phyloP scores from a whole-genome alignment of 92 coral and sea anemone genomes.

The Epizoanthus stellaris region DNA sequence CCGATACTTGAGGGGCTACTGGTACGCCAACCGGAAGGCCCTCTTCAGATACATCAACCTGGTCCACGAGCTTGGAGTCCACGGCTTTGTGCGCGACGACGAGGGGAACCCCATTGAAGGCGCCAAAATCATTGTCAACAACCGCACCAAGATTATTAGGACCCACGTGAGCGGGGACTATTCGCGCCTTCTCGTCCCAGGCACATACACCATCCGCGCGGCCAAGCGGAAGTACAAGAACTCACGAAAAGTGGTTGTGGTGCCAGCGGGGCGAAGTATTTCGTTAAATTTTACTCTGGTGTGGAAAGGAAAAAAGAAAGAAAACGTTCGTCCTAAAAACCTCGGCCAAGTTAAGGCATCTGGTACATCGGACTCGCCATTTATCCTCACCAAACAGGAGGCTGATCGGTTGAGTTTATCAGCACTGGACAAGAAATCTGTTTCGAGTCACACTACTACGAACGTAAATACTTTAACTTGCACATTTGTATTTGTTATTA shows the following conservation, averaged over 20 bases:
- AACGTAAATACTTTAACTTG: not conserved
- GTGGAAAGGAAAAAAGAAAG: constrained; percentile 38
- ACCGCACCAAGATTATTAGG: constrained; percentile 82
- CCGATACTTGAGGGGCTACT: constrained; percentile 64
- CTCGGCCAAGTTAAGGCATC: not conserved
- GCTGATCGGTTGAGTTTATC: constrained; percentile 4
- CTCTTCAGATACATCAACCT: constrained; percentile 76
- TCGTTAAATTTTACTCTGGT: constrained; percentile 75
- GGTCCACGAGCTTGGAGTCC: constrained; percentile 88
- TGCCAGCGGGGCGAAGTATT: constrained; percentile 60
- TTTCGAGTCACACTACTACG: not conserved
- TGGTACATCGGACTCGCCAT: constrained; percentile 3
- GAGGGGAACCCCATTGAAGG: constrained; percentile 84
- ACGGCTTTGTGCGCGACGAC: constrained; percentile 84
- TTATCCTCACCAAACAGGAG: constrained; percentile 24
- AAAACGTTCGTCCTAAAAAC: not conserved
- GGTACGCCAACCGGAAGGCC: constrained; percentile 90
- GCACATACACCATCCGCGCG: constrained; percentile 79
- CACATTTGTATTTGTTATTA: not conserved
- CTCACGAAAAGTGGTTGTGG: constrained; percentile 64
- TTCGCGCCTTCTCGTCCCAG: constrained; percentile 92
- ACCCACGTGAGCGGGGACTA: constrained; percentile 84
- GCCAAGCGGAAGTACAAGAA: constrained; percentile 71
- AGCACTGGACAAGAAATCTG: constrained; percentile 11
- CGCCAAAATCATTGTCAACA: constrained; percentile 81